Conservation (phyloP, 2,888 invertebrate genomes). For the Formica aserva region DNA sequence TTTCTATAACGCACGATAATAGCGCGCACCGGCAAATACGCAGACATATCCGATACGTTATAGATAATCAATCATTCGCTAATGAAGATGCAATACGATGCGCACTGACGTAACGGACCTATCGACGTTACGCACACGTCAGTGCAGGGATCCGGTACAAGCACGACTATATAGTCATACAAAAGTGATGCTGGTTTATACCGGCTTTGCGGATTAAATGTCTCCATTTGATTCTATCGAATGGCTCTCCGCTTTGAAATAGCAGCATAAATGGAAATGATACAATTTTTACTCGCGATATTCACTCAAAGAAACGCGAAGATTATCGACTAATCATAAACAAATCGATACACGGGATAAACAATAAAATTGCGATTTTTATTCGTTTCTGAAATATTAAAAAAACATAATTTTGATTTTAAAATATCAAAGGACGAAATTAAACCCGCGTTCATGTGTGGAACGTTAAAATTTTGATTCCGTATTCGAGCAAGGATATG, state of each 20-base stretch:
- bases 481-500: slow-evolving; percentile 8
- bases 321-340: slow-evolving; percentile 53
- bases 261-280: slow-evolving; percentile 62
- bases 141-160: slow-evolving; percentile 18
- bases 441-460: slow-evolving; percentile 11
- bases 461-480: slow-evolving; percentile 35
- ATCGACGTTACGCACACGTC: slow-evolving; percentile 48
- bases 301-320: slow-evolving; percentile 35
- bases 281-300: slow-evolving; percentile 47
- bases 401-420: slow-evolving; percentile 16
- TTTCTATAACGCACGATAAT: slow-evolving; percentile 50
- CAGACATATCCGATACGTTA: slow-evolving; percentile 38
- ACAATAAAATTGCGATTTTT: background rate
- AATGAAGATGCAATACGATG: slow-evolving; percentile 58
- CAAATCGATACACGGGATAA: background rate
- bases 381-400: background rate
- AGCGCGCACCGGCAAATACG: slow-evolving; percentile 38
- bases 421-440: slow-evolving; percentile 3
- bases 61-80: slow-evolving; percentile 58
- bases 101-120: slow-evolving; percentile 54
- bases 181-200: slow-evolving; percentile 31
- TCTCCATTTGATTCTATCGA: slow-evolving; percentile 26
- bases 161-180: slow-evolving; percentile 1
- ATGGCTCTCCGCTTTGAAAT: slow-evolving; percentile 30
- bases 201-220: slow-evolving; percentile 35